Evolutionary conservation across 2,797 vertebrate species (phyloP), one percentile per base, ranked within the genome.

Genomic region (Liparis tanakae): DNA sequence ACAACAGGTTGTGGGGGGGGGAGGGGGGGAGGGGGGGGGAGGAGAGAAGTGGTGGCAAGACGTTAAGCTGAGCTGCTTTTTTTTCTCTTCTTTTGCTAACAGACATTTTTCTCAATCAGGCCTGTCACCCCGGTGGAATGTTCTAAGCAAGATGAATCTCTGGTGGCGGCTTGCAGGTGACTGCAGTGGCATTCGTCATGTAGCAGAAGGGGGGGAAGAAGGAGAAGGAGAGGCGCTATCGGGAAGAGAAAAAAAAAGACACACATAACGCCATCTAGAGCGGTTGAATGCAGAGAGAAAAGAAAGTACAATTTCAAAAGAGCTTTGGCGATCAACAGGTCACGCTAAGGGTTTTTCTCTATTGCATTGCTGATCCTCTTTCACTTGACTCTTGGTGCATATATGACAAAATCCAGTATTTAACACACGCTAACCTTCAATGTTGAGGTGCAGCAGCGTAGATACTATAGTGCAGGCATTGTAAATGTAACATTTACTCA

Each of bases 31-130:
- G 4, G 15, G 8, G 0, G 14, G 25, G 7, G 22, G 14, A 1
- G 70, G 77, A 57, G 8, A 73, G 71, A 70, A 82, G 56, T 22
- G 74, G 81, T 79, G 81, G 57, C 64, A 68, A 57, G 54, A 76
- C 56, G 13, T 86, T 82, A 44, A 84, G 76, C 73, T 10, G 10
- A 57, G 79, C 67, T 72, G 81, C 74, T 81, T 87, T 68, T 74
- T 64, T 76, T 74, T 63, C n/a, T 30, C 25, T 30, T 30, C 25
- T 30, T 30, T 30, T 76, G 76, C 87, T 81, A 90, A 85, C 84
- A 78, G 82, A 87, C 87, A 94, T 94, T 94, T 94, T 93, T 94
- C 91, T 93, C 91, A 91, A 93, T 94, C 91, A 87, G 78, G 70
- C 76, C 89, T 92, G 93, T 93, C 92, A 91, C 67, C 67, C 48